Evolutionary conservation across 2,888 invertebrate species (phyloP), one percentile per base, ranked within the genome.

Genomic region (Chrysolina americana): DNA sequence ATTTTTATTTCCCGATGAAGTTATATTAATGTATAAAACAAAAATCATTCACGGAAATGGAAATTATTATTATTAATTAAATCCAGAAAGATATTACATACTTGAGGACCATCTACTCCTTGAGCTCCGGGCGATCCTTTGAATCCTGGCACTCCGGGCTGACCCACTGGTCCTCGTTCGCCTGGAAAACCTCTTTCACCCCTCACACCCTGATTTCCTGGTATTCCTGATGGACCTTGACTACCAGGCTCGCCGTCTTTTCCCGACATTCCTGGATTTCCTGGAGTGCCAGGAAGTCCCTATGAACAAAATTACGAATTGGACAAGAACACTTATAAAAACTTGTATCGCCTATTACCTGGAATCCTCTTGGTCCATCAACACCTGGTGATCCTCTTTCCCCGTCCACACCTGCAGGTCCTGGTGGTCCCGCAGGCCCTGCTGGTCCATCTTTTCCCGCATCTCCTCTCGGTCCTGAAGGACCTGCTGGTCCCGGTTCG

Each of bases 191-290:
- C 95, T 84, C 91, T 85, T 83, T 91, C 91, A 62, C 93, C 93
- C 81, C 91, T 85, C 23, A 87, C 82, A 62, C 93, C 93, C 36
- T 88, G 86, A 15, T 88, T 80, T 41, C 93, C 93, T 10, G 90
- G 88, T 41, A 86, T 82, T 50, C 92, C 92, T 5, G 89, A 86
- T 41, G 89, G 90, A 0, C 95, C 95, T 69, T 93, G 92, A 13
- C 92, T 84, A 0, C 95, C 95, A 1, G 91, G 87, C 83, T 93
- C 94, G 2, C 96, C 96, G 86, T 96, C 95, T 87, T 95, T 95
- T n/a, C 95, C 95, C 0, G 93, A 90, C 9, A 91, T 86, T 0
- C 96, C 96, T 2, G 93, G 91, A 83, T 91, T 91, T 1, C 95
- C 95, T 44, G 93, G 90, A 48, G 92, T 86, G 75, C 95, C 95